These are phyloP conservation scores for Pocota personata DNA, from an alignment of 2,888 invertebrate genomes.

Conservation along the genomic window DNA sequence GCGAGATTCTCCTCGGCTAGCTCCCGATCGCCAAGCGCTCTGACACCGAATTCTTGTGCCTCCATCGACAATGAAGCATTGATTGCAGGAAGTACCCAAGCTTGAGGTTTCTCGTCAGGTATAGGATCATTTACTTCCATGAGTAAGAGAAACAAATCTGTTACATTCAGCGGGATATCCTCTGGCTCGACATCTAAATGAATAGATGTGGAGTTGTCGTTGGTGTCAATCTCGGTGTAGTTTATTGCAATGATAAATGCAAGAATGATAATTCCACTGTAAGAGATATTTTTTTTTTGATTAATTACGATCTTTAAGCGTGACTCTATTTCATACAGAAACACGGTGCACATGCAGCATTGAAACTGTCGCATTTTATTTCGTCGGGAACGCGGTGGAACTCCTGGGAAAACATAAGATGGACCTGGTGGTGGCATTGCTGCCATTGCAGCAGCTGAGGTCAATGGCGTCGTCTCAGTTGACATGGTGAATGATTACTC, in stretches of 20 bases:
- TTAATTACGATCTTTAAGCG: not conserved
- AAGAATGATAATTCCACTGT: slow-evolving; percentile 69
- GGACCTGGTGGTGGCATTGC: slow-evolving; percentile 81
- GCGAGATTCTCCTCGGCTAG: slow-evolving; percentile 84
- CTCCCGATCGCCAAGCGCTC: slow-evolving; percentile 84
- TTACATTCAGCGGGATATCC: slow-evolving; percentile 28
- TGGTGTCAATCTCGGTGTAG: slow-evolving; percentile 50
- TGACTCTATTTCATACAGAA: slow-evolving; percentile 84
- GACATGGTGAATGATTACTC: slow-evolving; percentile 76
- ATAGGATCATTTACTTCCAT: slow-evolving; percentile 55
- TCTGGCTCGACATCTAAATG: slow-evolving; percentile 14
- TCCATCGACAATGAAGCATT: slow-evolving; percentile 81
- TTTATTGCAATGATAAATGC: slow-evolving; percentile 73
- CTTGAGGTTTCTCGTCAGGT: slow-evolving; percentile 58
- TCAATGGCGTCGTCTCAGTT: slow-evolving; percentile 84
- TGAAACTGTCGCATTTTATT: slow-evolving; percentile 85
- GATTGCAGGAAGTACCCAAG: slow-evolving; percentile 67
- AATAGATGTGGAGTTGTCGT: slow-evolving; percentile 14
- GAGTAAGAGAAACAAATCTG: slow-evolving; percentile 49
- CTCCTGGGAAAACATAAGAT: slow-evolving; percentile 84
- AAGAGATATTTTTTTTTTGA: not conserved
- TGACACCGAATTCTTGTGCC: slow-evolving; percentile 85
- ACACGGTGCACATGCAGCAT: slow-evolving; percentile 87
- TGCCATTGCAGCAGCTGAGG: slow-evolving; percentile 79
- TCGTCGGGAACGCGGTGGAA: slow-evolving; percentile 82